Percentiles rank a stretch among this genome's conserved stretches.
These are phyloP conservation scores for Passer domesticus DNA, from an alignment of 2,113 vertebrate species.

Conservation along the genomic window DNA sequence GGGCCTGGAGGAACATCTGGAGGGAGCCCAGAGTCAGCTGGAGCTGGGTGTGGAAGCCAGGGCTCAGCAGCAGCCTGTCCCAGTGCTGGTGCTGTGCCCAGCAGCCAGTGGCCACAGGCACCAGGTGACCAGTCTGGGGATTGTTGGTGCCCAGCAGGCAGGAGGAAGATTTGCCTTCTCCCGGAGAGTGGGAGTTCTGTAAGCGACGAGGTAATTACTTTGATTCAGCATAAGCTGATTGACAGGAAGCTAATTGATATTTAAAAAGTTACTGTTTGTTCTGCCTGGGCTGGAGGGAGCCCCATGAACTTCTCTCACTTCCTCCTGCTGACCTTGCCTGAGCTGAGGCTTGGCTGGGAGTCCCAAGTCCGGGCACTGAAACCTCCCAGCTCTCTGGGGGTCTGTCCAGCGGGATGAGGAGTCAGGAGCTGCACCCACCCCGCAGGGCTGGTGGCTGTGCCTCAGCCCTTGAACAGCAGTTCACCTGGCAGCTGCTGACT, in stretches of 20 bases:
- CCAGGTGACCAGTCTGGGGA: rapidly evolving
- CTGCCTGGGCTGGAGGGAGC: neutral
- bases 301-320: neutral
- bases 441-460: rapidly evolving
- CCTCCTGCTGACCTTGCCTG: neutral
- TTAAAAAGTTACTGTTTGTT: neutral
- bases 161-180: neutral
- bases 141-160: neutral
- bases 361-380: rapidly evolving
- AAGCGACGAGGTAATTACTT: neutral
- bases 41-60: rapidly evolving
- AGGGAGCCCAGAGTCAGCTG: neutral
- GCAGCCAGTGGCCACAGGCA: rapidly evolving
- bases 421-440: rapidly evolving
- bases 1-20: neutral
- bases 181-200: neutral
- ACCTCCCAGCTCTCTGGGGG: rapidly evolving
- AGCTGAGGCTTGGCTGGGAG: neutral
- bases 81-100: rapidly evolving
- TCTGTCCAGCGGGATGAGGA: neutral
- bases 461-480: no score
- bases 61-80: neutral
- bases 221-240: neutral
- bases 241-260: neutral
- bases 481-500: neutral